These are phyloP conservation scores for Alces alces DNA, from an alignment of 2,113 vertebrate genomes.

Conservation along the genomic window DNA sequence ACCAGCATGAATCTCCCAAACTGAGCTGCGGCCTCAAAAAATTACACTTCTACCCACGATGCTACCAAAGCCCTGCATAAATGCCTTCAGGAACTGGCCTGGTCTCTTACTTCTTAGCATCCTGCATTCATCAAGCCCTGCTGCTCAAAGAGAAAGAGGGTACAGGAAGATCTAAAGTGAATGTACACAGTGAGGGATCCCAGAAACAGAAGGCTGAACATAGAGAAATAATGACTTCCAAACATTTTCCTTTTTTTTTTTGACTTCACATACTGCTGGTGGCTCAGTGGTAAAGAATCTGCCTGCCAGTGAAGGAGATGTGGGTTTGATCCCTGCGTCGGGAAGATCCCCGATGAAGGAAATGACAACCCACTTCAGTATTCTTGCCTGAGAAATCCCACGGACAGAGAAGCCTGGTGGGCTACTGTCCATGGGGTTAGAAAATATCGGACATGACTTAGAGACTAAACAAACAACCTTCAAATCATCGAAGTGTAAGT, in stretches of 20 bases:
- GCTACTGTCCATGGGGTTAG: background rate
- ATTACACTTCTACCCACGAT: background rate
- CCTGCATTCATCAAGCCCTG: background rate
- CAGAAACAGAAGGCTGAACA: background rate
- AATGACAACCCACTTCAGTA: background rate
- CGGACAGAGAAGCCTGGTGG: background rate
- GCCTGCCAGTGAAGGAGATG: background rate
- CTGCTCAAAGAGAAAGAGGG: background rate
- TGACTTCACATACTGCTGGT: background rate
- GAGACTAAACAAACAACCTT: background rate
- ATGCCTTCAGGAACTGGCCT: background rate
- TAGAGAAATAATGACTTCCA: background rate
- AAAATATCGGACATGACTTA: background rate
- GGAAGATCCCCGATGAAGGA: background rate
- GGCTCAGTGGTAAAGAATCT: background rate
- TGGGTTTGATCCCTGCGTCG: background rate
- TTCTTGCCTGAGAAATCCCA: background rate
- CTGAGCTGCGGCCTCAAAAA: background rate
- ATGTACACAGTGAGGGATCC: background rate
- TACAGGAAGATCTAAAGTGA: background rate
- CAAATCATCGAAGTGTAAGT: background rate
- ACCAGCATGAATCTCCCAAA: background rate
- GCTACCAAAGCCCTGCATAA: background rate
- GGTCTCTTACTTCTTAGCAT: background rate
- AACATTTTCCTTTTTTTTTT: background rate